Evolutionary conservation across 1,140 invertebrate species (phyloP).

Genomic region (Temnothorax nylanderi): DNA sequence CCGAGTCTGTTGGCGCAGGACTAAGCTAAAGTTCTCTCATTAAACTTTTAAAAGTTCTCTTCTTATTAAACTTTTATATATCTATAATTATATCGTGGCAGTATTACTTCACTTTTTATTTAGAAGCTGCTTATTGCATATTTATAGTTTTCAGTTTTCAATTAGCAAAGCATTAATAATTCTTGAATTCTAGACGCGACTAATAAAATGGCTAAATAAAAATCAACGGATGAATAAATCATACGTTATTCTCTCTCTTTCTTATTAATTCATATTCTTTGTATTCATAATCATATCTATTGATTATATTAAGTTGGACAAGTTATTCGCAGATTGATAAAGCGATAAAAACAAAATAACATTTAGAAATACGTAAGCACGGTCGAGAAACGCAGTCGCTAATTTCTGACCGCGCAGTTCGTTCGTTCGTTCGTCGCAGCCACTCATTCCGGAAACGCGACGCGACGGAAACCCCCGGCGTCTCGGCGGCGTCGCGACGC

Average conservation of each 20-base stretch:
- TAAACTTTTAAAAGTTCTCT: no score
- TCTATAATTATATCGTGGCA: background rate
- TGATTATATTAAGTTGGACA: background rate
- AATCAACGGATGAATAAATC: background rate
- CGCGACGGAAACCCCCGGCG: constrained; percentile 78
- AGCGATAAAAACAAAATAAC: background rate
- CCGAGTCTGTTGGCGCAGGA: background rate
- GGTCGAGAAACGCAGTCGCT: background rate
- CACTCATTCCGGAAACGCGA: constrained; percentile 76
- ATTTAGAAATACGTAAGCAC: no score
- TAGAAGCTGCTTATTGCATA: background rate
- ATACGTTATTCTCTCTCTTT: background rate
- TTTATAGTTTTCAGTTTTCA: background rate
- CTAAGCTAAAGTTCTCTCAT: background rate
- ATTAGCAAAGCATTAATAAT: background rate
- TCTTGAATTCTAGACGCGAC: background rate
- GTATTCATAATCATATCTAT: no score
- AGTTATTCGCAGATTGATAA: background rate
- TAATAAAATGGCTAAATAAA: background rate
- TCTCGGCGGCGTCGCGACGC: constrained; percentile 76
- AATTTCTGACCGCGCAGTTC: background rate
- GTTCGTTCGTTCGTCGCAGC: background rate
- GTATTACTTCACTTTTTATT: background rate
- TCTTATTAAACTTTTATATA: background rate
- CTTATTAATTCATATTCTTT: background rate